Evolutionary conservation across 2,113 vertebrate species (phyloP).

Genomic region (Xiphophorus couchianus): DNA sequence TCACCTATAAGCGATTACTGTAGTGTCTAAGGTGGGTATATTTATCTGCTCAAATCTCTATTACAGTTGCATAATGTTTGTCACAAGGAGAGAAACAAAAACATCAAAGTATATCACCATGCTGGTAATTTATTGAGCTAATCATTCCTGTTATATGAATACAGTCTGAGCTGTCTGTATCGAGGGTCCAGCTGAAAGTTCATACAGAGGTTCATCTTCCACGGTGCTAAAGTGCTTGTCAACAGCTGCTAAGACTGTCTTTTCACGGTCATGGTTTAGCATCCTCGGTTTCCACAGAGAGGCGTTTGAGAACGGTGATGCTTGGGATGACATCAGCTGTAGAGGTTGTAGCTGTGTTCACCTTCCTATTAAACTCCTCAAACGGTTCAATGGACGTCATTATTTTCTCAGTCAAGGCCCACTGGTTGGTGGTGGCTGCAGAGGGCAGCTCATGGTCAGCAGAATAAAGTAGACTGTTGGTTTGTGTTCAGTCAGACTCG

Average conservation of each 20-base stretch:
- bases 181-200: not conserved
- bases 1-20: too few species aligned
- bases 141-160: not conserved
- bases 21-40: too few species aligned
- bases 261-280: not conserved
- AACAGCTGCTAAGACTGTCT: not conserved
- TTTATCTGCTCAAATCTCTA: too few species aligned
- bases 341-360: not conserved
- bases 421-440: not conserved
- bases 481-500: too few species aligned
- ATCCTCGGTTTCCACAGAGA: not conserved
- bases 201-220: not conserved
- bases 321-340: not conserved
- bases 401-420: not conserved
- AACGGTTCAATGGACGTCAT: not conserved
- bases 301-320: not conserved
- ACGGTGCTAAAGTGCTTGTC: not conserved
- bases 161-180: conserved; percentile 1
- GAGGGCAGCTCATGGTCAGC: too few species aligned
- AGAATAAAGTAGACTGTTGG: too few species aligned
- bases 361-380: not conserved
- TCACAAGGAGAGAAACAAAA: not conserved
- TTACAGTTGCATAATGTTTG: not conserved
- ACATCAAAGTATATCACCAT: not conserved
- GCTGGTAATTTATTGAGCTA: not conserved